These are phyloP conservation scores for Bimastos eiseni DNA, from an alignment of 2,888 invertebrate genomes.

Conservation along the genomic window DNA sequence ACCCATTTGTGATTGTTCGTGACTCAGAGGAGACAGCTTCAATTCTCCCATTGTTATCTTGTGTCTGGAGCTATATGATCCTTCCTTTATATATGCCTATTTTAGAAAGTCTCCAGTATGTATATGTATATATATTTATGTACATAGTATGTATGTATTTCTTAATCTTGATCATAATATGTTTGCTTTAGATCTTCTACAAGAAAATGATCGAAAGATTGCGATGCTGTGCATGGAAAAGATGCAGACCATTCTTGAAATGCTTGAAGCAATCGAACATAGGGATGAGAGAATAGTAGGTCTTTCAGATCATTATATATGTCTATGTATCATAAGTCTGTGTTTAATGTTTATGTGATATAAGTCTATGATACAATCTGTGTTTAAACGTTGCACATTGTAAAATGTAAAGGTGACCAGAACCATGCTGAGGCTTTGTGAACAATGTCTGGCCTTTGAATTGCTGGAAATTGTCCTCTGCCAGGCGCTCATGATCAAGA, in stretches of 20 bases:
- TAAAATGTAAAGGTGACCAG: too few species aligned
- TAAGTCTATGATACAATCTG: not conserved
- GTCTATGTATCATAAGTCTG: not conserved
- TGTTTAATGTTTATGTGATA: not conserved
- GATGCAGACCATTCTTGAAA: conserved; percentile 71
- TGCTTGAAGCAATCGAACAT: conserved; percentile 67
- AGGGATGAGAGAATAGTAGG: not conserved
- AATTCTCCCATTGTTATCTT: not conserved
- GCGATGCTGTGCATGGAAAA: conserved; percentile 84
- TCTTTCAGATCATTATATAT: not conserved
- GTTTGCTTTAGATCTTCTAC: conserved; percentile 71
- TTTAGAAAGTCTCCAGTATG: too few species aligned
- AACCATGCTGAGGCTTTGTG: too few species aligned
- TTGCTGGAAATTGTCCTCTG: too few species aligned
- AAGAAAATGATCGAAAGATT: conserved; percentile 85
- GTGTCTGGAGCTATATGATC: not conserved
- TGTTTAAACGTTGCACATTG: too few species aligned
- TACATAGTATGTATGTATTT: not conserved
- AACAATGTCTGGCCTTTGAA: too few species aligned
- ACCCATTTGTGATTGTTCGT: not conserved
- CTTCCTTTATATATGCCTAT: not conserved
- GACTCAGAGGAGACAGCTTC: not conserved
- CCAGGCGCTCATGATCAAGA: too few species aligned
- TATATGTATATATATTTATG: too few species aligned
- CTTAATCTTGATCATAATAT: not conserved